Evolutionary conservation across 2,113 vertebrate genomes (phyloP).

Genomic region (Sula dactylatra): DNA sequence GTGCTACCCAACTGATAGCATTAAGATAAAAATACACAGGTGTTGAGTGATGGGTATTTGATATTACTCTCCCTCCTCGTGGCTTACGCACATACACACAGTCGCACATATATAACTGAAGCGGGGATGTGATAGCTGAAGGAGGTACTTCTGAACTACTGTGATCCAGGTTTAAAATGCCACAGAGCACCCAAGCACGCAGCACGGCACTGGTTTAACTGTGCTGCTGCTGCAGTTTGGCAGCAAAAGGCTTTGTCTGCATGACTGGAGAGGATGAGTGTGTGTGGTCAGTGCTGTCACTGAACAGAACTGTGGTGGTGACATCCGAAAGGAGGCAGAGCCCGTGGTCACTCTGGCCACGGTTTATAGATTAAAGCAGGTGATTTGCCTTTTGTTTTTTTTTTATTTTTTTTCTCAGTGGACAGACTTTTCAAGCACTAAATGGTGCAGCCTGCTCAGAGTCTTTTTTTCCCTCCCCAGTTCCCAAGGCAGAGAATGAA

Average conservation of each 20-base stretch:
- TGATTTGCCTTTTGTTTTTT: not conserved
- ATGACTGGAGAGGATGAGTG: not conserved
- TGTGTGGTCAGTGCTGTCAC: not conserved
- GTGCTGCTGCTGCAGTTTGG: not conserved
- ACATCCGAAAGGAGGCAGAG: not conserved
- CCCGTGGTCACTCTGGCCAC: not conserved
- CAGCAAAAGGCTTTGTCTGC: not conserved
- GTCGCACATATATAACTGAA: not conserved
- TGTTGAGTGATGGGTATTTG: not conserved
- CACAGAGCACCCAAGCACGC: not conserved
- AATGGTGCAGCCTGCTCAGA: accelerated
- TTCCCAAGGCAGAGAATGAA: constrained; percentile 89
- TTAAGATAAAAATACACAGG: not conserved
- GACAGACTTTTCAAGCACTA: not conserved
- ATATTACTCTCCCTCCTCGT: not conserved
- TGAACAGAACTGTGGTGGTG: not conserved
- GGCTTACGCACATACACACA: accelerated
- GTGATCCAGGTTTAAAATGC: not conserved
- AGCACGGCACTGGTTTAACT: not conserved
- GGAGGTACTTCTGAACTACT: not conserved
- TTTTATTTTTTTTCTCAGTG: not conserved
- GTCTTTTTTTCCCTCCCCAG: constrained; percentile 43
- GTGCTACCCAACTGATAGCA: not conserved
- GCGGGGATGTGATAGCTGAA: not conserved
- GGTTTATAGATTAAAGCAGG: not conserved